Evolutionary conservation across 2,797 vertebrate species (phyloP).

Genomic region (Phoxinus dragarum): DNA sequence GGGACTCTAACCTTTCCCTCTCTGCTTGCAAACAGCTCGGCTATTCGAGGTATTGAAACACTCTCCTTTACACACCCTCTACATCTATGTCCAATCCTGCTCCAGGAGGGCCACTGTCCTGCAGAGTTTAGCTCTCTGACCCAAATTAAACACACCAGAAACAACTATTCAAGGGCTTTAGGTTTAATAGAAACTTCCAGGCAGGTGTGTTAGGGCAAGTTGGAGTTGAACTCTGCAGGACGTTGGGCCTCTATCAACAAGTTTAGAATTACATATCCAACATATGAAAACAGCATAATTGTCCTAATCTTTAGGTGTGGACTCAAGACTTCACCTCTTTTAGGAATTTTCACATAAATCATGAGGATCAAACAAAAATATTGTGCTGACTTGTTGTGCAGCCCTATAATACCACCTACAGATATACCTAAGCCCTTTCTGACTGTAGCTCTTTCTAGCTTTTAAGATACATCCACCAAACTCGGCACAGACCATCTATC

Average conservation of each 20-base stretch:
- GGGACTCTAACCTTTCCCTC: slow-evolving; percentile 81
- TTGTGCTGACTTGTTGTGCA: background rate
- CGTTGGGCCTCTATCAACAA: too few relatives aligned
- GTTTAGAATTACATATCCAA: background rate
- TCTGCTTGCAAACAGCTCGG: slow-evolving; percentile 91
- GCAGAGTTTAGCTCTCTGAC: background rate
- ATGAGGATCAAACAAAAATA: background rate
- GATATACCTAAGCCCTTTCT: background rate
- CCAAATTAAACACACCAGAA: background rate
- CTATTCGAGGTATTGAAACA: slow-evolving; percentile 81
- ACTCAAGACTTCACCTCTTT: background rate
- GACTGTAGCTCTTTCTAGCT: background rate
- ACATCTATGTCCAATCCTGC: background rate
- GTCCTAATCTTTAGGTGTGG: background rate
- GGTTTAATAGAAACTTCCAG: background rate
- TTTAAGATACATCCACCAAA: background rate
- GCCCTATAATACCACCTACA: background rate
- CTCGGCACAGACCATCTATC: background rate
- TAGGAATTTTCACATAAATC: background rate
- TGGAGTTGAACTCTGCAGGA: background rate
- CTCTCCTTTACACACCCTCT: background rate
- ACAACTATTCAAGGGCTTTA: background rate
- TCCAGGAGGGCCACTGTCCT: background rate
- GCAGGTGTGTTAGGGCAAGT: background rate
- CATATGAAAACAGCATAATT: background rate